A percentile compares a stretch with the other conserved stretches of the same genome.
These are phyloP conservation scores for Amphipyra tragopoginis DNA, from an alignment of 2,888 invertebrate genomes.

Conservation along the genomic window DNA sequence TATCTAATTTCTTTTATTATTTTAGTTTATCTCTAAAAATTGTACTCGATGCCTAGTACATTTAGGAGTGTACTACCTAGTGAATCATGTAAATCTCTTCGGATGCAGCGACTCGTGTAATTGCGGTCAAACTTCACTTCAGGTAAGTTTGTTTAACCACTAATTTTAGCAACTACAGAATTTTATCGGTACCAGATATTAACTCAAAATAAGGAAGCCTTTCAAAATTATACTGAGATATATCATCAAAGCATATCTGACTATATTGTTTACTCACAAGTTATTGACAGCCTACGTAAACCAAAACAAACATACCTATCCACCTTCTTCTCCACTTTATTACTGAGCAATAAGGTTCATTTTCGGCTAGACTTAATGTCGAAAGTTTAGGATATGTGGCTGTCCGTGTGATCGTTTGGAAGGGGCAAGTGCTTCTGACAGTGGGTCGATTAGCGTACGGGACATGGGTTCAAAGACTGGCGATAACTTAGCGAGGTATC, in stretches of 20 bases:
- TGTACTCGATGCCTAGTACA: too few species aligned
- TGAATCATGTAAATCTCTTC: too few species aligned
- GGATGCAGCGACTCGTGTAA: too few species aligned
- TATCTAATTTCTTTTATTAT: too few species aligned
- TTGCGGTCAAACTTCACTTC: too few species aligned
- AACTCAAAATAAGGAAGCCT: neutral
- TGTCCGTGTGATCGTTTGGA: conserved; percentile 77
- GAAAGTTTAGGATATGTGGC: conserved; percentile 59
- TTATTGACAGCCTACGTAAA: conserved; percentile 49
- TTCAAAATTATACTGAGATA: conserved; percentile 23
- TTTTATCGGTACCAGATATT: neutral
- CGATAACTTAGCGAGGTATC: conserved; percentile 65
- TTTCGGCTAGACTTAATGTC: conserved; percentile 25
- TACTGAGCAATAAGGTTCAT: conserved; percentile 17
- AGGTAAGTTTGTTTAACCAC: too few species aligned
- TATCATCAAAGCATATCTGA: conserved; percentile 33
- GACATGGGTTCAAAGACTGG: conserved; percentile 78
- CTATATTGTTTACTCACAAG: conserved; percentile 52
- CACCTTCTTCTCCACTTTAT: conserved; percentile 21
- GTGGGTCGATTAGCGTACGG: conserved; percentile 82
- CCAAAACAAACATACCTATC: conserved; percentile 8
- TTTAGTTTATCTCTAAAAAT: too few species aligned
- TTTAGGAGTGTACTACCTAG: too few species aligned
- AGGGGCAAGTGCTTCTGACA: conserved; percentile 83
- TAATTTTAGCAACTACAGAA: neutral